phyloP scores from a whole-genome alignment of 2,113 vertebrate species.

The Peromyscus leucopus region DNA sequence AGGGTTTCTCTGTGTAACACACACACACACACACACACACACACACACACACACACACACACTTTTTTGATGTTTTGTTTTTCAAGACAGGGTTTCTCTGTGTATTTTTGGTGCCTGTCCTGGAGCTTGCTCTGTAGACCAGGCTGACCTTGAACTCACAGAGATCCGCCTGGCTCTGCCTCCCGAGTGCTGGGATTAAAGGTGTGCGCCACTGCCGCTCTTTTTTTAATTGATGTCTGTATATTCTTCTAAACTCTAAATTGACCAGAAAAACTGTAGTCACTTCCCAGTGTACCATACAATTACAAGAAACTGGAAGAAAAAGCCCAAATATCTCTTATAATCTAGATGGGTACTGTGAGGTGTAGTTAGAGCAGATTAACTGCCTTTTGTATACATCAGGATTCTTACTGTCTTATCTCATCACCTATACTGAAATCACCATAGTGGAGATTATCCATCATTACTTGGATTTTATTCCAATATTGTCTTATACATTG shows the following conservation, averaged over 20 bases:
- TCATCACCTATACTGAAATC: neutral
- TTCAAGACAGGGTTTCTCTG: neutral
- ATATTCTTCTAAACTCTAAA: neutral
- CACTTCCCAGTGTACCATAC: neutral
- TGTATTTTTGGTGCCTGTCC: too few species aligned
- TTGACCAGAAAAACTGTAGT: constrained; percentile 12
- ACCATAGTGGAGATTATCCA: neutral
- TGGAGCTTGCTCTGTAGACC: too few species aligned
- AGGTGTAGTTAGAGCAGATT: neutral
- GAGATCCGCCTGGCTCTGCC: too few species aligned
- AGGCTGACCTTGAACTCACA: too few species aligned
- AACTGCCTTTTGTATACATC: neutral
- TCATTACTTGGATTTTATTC: neutral
- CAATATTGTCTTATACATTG: neutral
- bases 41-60: too few species aligned
- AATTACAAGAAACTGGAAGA: neutral
- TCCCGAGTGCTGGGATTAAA: too few species aligned
- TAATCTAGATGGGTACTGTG: neutral
- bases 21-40: too few species aligned
- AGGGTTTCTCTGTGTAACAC: too few species aligned
- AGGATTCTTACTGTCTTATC: neutral
- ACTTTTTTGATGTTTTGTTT: too few species aligned
- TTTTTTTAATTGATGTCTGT: neutral
- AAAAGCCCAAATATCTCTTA: neutral
- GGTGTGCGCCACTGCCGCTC: too few species aligned